A percentile compares a stretch with the other conserved stretches of the same genome.
Conservation (phyloP, 2,113 vertebrate genomes). For the Mandrillus leucophaeus region DNA sequence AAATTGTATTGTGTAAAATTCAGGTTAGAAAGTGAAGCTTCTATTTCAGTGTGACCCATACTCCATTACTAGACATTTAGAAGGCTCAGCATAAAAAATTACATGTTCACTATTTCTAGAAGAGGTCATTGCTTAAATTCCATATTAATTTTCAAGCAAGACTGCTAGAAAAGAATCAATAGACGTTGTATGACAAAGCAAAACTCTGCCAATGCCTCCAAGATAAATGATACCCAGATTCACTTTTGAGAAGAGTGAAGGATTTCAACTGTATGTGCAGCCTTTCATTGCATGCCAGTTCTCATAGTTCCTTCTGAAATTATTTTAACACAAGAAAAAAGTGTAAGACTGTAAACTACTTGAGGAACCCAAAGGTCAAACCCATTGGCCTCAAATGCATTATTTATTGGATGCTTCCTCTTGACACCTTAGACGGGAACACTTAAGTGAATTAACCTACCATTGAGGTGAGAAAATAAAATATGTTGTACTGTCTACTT, state of each 20-base stretch:
- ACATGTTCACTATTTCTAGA: conserved; percentile 77
- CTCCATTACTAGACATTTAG: conserved; percentile 71
- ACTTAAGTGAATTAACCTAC: conserved; percentile 31
- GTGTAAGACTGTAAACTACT: not conserved
- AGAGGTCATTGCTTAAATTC: conserved; percentile 80
- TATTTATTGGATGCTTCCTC: conserved; percentile 22
- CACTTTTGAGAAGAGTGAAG: not conserved
- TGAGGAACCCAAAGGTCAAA: not conserved
- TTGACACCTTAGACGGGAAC: not conserved
- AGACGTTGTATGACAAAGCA: conserved; percentile 76
- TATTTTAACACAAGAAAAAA: conserved; percentile 1
- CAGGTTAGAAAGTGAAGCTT: conserved; percentile 75
- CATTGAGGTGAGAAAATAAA: not conserved
- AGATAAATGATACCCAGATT: conserved; percentile 41
- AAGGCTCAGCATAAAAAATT: conserved; percentile 77
- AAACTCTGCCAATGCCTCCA: conserved; percentile 57
- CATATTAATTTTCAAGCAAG: conserved; percentile 80
- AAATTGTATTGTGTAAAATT: conserved; percentile 76
- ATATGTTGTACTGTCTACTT: not conserved
- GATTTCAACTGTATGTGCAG: not conserved
- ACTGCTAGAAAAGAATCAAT: conserved; percentile 74
- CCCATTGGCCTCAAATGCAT: not conserved
- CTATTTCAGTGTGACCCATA: conserved; percentile 75
- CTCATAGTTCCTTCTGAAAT: not conserved
- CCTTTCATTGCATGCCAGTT: not conserved